Conservation (phyloP, 2,113 vertebrate genomes). For the Podocnemis expansa region DNA sequence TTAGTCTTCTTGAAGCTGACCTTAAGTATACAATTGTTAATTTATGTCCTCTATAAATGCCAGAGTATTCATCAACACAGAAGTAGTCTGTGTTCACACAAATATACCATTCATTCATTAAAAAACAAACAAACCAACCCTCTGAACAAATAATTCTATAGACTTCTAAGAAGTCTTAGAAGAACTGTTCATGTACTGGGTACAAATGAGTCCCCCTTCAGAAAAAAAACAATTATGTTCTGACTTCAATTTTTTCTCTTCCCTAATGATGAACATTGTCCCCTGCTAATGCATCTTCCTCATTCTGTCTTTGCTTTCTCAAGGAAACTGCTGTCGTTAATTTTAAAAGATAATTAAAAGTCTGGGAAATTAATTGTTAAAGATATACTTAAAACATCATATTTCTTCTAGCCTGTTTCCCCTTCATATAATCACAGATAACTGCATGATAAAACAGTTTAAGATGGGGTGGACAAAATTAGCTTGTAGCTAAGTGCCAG, state of each 20-base stretch:
- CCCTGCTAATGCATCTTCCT: not conserved
- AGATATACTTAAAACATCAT: not conserved
- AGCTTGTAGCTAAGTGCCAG: too few relatives aligned
- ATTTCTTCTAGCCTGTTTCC: not conserved
- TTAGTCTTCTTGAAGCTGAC: not conserved
- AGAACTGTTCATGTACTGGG: not conserved
- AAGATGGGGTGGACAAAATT: too few relatives aligned
- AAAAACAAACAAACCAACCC: not conserved
- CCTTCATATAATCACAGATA: not conserved
- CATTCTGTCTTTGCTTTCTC: not conserved
- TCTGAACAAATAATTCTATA: not conserved
- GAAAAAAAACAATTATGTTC: not conserved
- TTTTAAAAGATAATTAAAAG: not conserved
- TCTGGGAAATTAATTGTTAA: not conserved
- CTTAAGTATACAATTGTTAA: not conserved
- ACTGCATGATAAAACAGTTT: not conserved
- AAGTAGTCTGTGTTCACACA: not conserved
- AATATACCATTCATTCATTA: not conserved
- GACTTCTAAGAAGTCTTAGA: not conserved
- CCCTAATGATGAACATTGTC: not conserved
- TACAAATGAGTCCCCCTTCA: not conserved
- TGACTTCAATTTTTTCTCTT: not conserved
- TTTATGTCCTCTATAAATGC: not conserved
- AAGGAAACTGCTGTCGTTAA: not conserved
- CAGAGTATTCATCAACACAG: not conserved